A percentile compares a stretch with the other conserved stretches of the same genome.
phyloP scores from a whole-genome alignment of 1,140 invertebrate genomes.

The Gerris buenoi region DNA sequence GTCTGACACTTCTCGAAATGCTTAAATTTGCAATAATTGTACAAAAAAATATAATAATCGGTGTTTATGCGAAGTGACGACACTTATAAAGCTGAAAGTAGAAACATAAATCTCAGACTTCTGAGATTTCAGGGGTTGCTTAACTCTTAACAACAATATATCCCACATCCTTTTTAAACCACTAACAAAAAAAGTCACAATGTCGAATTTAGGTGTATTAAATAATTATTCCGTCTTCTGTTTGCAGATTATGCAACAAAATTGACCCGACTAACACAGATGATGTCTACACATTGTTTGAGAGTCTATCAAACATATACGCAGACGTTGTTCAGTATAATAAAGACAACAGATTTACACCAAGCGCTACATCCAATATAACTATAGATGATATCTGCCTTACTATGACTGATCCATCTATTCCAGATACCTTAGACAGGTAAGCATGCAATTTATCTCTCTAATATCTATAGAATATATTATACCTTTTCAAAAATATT shows the following conservation, averaged over 20 bases:
- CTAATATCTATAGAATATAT: background rate
- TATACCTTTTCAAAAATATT: background rate
- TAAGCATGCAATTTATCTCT: constrained; percentile 2
- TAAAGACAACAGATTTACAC: constrained; percentile 59
- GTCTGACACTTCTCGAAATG: too few relatives aligned
- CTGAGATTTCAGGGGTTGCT: too few relatives aligned
- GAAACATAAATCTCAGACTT: too few relatives aligned
- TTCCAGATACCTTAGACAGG: constrained; percentile 45
- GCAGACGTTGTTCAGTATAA: constrained; percentile 86
- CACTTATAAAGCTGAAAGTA: too few relatives aligned
- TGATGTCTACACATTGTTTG: constrained; percentile 67
- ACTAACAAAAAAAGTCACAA: too few relatives aligned
- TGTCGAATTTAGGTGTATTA: too few relatives aligned
- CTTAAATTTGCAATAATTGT: too few relatives aligned
- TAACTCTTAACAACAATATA: too few relatives aligned
- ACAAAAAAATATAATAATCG: too few relatives aligned
- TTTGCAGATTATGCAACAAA: constrained; percentile 56
- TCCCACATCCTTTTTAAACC: too few relatives aligned
- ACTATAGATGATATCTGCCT: constrained; percentile 24
- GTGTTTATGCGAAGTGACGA: too few relatives aligned
- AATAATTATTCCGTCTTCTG: too few relatives aligned
- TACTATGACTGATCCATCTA: constrained; percentile 50
- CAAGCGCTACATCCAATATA: constrained; percentile 7
- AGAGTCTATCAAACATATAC: constrained; percentile 65
- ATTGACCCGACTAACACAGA: constrained; percentile 46